Evolutionary conservation across 2,797 vertebrate genomes (phyloP).

Genomic region (Anas georgica): DNA sequence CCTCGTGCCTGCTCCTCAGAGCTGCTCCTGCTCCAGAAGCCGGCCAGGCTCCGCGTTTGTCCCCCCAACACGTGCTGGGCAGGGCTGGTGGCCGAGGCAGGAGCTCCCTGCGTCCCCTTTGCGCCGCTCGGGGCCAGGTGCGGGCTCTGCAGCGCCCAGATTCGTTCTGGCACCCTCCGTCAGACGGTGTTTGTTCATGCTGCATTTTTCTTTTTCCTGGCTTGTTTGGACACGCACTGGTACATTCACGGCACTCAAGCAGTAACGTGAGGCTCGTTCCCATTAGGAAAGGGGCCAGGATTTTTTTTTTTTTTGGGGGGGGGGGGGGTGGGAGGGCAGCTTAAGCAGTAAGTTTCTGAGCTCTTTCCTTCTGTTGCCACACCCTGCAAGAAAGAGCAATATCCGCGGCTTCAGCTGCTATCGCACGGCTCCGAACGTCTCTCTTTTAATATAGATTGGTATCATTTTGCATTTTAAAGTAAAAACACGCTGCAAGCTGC

Average conservation of each 20-base stretch:
- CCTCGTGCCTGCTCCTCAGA: neutral
- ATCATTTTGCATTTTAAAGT: conserved; percentile 76
- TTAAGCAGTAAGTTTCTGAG: conserved; percentile 66
- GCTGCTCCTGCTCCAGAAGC: neutral
- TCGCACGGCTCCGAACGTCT: conserved; percentile 55
- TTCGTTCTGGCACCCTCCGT: conserved; percentile 42
- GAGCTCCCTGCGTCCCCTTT: neutral
- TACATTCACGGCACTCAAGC: conserved; percentile 61
- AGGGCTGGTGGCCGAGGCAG: neutral
- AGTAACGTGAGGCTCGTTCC: conserved; percentile 68
- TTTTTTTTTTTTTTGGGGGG: neutral
- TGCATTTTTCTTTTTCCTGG: conserved; percentile 67
- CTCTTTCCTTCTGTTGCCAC: conserved; percentile 64
- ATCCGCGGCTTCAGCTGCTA: conserved; percentile 51
- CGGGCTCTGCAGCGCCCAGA: neutral
- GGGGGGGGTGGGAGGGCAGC: conserved; percentile 22
- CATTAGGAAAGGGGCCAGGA: conserved; percentile 70
- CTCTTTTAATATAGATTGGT: conserved; percentile 74
- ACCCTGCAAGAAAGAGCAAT: conserved; percentile 61
- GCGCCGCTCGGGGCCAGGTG: neutral
- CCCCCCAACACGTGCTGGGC: neutral
- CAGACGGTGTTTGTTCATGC: conserved; percentile 49
- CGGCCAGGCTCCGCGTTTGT: too few relatives aligned
- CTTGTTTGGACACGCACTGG: conserved; percentile 69
- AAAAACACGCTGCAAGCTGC: conserved; percentile 73